Percentiles rank a stretch among this genome's conserved stretches.
phyloP scores from a whole-genome alignment of 1,140 invertebrate genomes.

The Anoplolepis gracilipes region DNA sequence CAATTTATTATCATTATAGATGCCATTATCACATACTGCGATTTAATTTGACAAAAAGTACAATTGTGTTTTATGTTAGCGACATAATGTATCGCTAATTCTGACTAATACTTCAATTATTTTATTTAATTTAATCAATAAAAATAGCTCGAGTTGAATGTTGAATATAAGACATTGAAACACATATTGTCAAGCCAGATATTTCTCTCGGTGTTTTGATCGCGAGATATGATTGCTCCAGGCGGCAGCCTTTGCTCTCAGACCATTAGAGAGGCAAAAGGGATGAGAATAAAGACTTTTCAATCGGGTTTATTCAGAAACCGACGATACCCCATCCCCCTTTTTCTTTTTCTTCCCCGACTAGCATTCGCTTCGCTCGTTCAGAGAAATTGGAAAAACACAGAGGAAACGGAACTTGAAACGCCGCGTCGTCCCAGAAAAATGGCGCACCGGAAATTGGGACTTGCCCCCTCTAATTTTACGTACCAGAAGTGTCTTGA shows the following conservation, averaged over 20 bases:
- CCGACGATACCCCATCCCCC: not conserved
- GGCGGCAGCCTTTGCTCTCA: constrained; percentile 13
- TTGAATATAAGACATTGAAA: constrained; percentile 3
- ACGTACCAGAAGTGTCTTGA: constrained; percentile 54
- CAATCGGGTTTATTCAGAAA: constrained; percentile 48
- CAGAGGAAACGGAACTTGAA: constrained; percentile 63
- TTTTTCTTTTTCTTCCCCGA: too few relatives aligned
- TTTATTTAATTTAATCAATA: not conserved
- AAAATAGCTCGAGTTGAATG: constrained; percentile 1
- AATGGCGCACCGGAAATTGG: constrained; percentile 67
- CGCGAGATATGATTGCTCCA: constrained; percentile 36
- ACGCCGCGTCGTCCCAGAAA: constrained; percentile 58
- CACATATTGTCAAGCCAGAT: not conserved
- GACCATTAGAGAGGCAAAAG: constrained; percentile 45
- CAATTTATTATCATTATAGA: constrained; percentile 1
- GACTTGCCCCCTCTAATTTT: constrained; percentile 65
- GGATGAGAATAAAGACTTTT: constrained; percentile 44
- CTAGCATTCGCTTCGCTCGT: not conserved
- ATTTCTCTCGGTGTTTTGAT: constrained; percentile 19
- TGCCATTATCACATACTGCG: not conserved
- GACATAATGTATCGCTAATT: not conserved
- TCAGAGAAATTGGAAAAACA: constrained; percentile 41
- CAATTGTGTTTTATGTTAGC: not conserved
- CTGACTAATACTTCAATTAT: not conserved
- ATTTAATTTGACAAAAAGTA: not conserved